Percentiles rank a stretch among this genome's conserved stretches.
Evolutionary conservation across 2,888 invertebrate genomes (phyloP).

Genomic region (Meloe dianella): DNA sequence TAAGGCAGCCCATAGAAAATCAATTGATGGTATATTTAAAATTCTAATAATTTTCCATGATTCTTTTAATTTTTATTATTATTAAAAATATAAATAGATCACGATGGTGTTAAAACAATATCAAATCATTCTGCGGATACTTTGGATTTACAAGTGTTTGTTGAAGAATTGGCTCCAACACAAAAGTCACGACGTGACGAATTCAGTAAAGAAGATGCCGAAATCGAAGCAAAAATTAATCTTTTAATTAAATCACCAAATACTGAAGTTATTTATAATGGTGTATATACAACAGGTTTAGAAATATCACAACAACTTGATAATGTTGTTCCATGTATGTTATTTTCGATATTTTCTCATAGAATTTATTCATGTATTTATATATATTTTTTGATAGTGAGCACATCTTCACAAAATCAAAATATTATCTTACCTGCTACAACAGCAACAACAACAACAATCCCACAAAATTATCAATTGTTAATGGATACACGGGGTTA

Average conservation of each 20-base stretch:
- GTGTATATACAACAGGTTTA: slow-evolving; percentile 70
- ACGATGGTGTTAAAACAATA: slow-evolving; percentile 54
- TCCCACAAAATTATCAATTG: slow-evolving; percentile 54
- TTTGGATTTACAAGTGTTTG: slow-evolving; percentile 73
- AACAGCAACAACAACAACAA: slow-evolving; percentile 11
- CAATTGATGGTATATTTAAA: slow-evolving; percentile 50
- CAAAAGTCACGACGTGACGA: slow-evolving; percentile 69
- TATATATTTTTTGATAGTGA: slow-evolving; percentile 30
- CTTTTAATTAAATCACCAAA: slow-evolving; percentile 65
- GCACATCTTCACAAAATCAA: slow-evolving; percentile 51
- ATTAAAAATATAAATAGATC: slow-evolving; percentile 45
- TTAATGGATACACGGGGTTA: slow-evolving; percentile 61
- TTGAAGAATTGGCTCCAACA: slow-evolving; percentile 72
- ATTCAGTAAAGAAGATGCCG: slow-evolving; percentile 71
- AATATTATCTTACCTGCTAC: slow-evolving; percentile 25
- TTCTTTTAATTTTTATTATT: slow-evolving; percentile 10
- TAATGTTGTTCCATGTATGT: slow-evolving; percentile 32
- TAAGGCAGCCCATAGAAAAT: slow-evolving; percentile 53
- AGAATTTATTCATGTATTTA: slow-evolving; percentile 52
- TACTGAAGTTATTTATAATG: slow-evolving; percentile 70
- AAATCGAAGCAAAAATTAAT: slow-evolving; percentile 68
- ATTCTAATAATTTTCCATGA: slow-evolving; percentile 9
- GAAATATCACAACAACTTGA: slow-evolving; percentile 58
- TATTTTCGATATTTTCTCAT: slow-evolving; percentile 25
- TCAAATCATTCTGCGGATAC: background rate